Conservation (phyloP, 2,797 vertebrate genomes). For the Spondyliosoma cantharus region DNA sequence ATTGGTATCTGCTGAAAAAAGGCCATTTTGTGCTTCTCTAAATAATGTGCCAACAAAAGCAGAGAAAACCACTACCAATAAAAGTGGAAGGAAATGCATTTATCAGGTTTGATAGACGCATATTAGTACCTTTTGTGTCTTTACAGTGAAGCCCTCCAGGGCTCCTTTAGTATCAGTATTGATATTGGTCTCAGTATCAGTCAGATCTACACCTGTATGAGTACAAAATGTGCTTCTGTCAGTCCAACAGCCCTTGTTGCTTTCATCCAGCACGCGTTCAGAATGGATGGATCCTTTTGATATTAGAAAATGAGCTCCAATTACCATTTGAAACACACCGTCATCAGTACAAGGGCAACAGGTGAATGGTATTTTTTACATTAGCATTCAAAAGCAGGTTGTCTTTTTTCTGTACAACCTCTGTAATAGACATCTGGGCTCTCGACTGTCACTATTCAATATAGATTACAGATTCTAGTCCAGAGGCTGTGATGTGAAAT, state of each 20-base stretch:
- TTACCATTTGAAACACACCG: slow-evolving; percentile 53
- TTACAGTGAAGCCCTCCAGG: neutral
- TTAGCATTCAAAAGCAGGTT: neutral
- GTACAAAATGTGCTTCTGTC: neutral
- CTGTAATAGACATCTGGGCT: slow-evolving; percentile 24
- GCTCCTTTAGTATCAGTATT: neutral
- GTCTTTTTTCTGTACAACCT: slow-evolving; percentile 17
- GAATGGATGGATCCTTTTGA: slow-evolving; percentile 44
- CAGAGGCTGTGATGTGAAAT: neutral
- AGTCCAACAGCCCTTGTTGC: neutral
- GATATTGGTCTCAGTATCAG: neutral
- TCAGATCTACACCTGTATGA: neutral
- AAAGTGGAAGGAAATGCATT: neutral
- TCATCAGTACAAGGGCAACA: slow-evolving; percentile 13
- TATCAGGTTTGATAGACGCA: neutral
- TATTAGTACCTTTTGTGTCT: neutral
- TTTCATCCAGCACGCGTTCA: slow-evolving; percentile 49
- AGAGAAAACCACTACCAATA: no score
- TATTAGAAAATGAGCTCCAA: slow-evolving; percentile 34
- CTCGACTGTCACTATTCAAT: slow-evolving; percentile 2
- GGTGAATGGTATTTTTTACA: neutral
- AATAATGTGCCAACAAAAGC: no score
- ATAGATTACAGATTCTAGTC: slow-evolving; percentile 5
- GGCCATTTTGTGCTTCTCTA: no score
- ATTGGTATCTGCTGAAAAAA: no score